Evolutionary conservation across 1,140 invertebrate genomes (phyloP), one percentile per base, ranked within the genome.

Genomic region (Drosophila prosaltans): DNA sequence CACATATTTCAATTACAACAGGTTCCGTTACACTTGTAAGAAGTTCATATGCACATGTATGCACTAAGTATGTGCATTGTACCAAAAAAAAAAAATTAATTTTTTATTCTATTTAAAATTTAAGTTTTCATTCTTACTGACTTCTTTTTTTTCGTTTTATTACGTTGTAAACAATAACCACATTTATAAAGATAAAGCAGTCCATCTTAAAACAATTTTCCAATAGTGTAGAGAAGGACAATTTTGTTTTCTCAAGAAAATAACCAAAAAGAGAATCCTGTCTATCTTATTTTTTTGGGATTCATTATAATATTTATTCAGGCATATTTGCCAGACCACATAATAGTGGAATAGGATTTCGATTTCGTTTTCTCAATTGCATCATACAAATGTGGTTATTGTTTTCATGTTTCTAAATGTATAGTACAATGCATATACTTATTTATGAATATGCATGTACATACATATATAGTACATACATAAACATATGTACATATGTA

Each of bases 301-400:
- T 16, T 16, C 16, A 16, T 16, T 16, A 16, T 16, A 16, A 16
- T 16, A 16, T 16, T 16, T 16, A 16, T 16, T 16, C 16, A 16
- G 16, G 16, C 16, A 16, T 16, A 16, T 16, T 16, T 16, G 16
- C 16, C 16, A 16, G 0, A 16, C 16, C 16, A 16, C 16, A 16
- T 0, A 16, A 16, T 16, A 16, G 16, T 16, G 16, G 16, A 16
- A 16, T 16, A 16, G 16, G 16, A 16, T 16, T 16, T 16, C 16
- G 16, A 16, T 16, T 16, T 16, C 16, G 16, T 16, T 16, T 16
- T 16, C 16, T 11, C 48, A 75, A 75, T 75, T 76, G 65, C 72
- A 69, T 76, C 66, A 74, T 76, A 65, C 65, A 76, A 76, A 76
- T 58, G 66, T 76, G 60, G 54, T 55, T 65, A 65, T 68, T 40